Percentiles rank a stretch among this genome's conserved stretches.
Conservation (phyloP, 2,888 invertebrate genomes). For the Hipparchia semele region DNA sequence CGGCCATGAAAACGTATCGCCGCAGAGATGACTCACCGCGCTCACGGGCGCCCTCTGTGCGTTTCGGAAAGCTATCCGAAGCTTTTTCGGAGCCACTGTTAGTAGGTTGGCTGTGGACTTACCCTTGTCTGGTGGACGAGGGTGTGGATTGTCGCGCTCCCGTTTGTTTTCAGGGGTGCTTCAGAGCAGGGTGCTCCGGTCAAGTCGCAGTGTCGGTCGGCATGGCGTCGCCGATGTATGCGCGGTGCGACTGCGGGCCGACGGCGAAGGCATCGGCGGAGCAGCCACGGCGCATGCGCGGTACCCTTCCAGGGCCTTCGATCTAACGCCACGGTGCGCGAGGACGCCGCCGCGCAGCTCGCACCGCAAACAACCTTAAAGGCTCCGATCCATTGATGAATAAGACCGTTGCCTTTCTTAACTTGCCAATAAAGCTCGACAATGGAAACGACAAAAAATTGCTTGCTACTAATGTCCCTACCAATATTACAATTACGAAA, state of each 20-base stretch:
- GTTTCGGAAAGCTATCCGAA: conserved; percentile 55
- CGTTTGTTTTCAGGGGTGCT: conserved; percentile 62
- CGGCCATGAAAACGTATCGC: conserved; percentile 78
- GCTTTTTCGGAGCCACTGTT: conserved; percentile 54
- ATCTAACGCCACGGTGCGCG: conserved; percentile 74
- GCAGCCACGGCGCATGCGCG: conserved; percentile 64
- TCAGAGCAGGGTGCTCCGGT: conserved; percentile 70
- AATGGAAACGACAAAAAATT: conserved; percentile 4
- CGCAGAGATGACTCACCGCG: conserved; percentile 80
- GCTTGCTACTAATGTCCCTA: neutral
- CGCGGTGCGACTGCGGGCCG: conserved; percentile 77
- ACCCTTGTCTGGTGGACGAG: conserved; percentile 63
- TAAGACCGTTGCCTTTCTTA: conserved; percentile 9
- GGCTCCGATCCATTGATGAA: conserved; percentile 23
- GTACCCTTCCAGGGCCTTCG: conserved; percentile 65
- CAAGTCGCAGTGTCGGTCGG: conserved; percentile 73
- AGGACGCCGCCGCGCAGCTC: conserved; percentile 61
- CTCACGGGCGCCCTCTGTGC: conserved; percentile 64
- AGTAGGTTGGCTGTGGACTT: conserved; percentile 56
- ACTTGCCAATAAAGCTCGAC: conserved; percentile 15
- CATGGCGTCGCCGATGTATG: conserved; percentile 72
- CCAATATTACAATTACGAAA: too few relatives aligned
- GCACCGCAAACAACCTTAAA: conserved; percentile 73
- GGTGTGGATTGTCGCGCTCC: conserved; percentile 55
- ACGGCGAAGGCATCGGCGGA: conserved; percentile 59